Conservation (phyloP, 2,888 invertebrate species). For the Tanytarsus gracilentus region DNA sequence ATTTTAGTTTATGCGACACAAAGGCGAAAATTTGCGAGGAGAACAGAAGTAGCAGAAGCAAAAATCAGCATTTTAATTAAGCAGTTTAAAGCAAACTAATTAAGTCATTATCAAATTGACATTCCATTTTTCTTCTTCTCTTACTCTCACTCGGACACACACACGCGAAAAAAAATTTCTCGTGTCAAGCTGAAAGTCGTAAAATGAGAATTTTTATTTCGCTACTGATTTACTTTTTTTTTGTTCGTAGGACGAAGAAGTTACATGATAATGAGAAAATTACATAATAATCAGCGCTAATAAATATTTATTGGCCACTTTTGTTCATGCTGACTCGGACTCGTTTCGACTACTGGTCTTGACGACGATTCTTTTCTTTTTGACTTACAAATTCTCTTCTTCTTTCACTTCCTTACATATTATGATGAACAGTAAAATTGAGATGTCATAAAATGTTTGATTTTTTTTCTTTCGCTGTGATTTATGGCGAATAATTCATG, state of each 20-base stretch:
- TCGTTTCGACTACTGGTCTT: not conserved
- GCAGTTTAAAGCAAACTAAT: slow-evolving; percentile 25
- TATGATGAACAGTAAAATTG: too few relatives aligned
- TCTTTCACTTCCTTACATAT: too few relatives aligned
- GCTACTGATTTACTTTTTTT: not conserved
- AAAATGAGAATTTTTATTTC: not conserved
- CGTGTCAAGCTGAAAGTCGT: too few relatives aligned
- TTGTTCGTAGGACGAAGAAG: not conserved
- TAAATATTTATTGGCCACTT: slow-evolving; percentile 24
- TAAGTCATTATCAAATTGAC: slow-evolving; percentile 27
- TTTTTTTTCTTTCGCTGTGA: too few relatives aligned
- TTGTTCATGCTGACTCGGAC: not conserved
- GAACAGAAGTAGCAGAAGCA: not conserved
- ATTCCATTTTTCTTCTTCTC: slow-evolving; percentile 16
- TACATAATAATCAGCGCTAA: slow-evolving; percentile 18
- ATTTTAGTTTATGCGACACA: not conserved
- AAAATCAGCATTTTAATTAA: slow-evolving; percentile 27
- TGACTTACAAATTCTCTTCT: not conserved
- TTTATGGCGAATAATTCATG: too few relatives aligned
- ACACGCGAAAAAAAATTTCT: too few relatives aligned
- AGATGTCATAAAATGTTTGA: too few relatives aligned
- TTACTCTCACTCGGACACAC: not conserved
- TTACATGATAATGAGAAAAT: slow-evolving; percentile 13
- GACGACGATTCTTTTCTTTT: not conserved
- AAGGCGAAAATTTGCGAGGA: not conserved